phyloP scores from a whole-genome alignment of 2,888 invertebrate species.

The Melieria picta region DNA sequence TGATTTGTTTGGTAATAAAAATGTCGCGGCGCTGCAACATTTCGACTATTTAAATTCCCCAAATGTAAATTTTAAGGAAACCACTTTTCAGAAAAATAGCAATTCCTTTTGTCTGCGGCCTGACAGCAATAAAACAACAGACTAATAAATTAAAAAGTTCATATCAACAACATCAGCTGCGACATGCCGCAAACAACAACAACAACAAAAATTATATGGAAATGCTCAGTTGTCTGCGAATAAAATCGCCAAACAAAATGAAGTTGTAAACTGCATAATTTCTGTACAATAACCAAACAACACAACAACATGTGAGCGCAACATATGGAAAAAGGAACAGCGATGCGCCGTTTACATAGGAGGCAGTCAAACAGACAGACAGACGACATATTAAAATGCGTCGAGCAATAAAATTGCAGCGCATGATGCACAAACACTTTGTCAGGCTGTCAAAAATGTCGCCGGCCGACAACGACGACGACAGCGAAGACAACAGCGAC shows the following conservation, averaged over 20 bases:
- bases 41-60: no score
- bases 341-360: neutral
- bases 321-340: constrained; percentile 10
- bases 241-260: constrained; percentile 21
- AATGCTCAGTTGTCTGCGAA: neutral
- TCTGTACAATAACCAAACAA: constrained; percentile 26
- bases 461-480: constrained; percentile 15
- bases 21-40: no score
- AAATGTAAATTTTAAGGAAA: no score
- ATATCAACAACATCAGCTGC: constrained; percentile 35
- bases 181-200: constrained; percentile 15
- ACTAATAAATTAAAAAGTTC: constrained; percentile 18
- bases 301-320: neutral
- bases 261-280: constrained; percentile 39
- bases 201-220: neutral
- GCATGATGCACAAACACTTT: constrained; percentile 35
- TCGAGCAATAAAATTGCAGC: constrained; percentile 15
- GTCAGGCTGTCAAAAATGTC: constrained; percentile 41
- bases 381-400: neutral
- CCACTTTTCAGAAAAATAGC: no score
- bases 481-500: constrained; percentile 1
- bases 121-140: neutral
- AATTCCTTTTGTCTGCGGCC: no score
- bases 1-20: no score
- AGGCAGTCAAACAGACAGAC: no score